Evolutionary conservation across 2,888 invertebrate genomes (phyloP).

Genomic region (Enoplolaimus lenunculus): DNA sequence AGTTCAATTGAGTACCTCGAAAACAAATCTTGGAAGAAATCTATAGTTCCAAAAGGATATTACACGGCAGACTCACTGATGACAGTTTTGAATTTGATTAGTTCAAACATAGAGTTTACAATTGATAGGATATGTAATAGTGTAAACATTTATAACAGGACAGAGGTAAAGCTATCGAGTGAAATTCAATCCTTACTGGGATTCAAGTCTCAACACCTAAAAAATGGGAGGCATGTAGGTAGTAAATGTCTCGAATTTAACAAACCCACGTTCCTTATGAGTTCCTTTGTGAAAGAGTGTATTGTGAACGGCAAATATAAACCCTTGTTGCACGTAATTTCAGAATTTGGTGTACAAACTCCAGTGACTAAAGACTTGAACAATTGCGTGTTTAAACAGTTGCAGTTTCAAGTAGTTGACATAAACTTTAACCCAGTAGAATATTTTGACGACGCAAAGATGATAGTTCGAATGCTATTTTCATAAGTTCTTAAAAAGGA

Average conservation of each 20-base stretch:
- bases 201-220: background rate
- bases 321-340: background rate
- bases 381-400: background rate
- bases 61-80: background rate
- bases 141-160: background rate
- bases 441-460: background rate
- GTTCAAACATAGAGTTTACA: background rate
- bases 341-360: background rate
- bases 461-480: background rate
- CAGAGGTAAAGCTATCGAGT: background rate
- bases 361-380: background rate
- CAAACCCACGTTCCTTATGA: background rate
- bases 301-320: background rate
- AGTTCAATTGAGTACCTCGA: background rate
- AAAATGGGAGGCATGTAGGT: background rate
- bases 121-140: background rate
- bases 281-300: background rate
- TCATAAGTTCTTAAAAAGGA: background rate
- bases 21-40: background rate
- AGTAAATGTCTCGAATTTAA: background rate
- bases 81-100: background rate
- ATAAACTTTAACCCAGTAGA: background rate
- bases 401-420: background rate
- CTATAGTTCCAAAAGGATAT: background rate
- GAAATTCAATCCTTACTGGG: background rate